A percentile compares a stretch with the other conserved stretches of the same genome.
Conservation (phyloP, 2,888 invertebrate genomes). For the Odontocerum albicorne region DNA sequence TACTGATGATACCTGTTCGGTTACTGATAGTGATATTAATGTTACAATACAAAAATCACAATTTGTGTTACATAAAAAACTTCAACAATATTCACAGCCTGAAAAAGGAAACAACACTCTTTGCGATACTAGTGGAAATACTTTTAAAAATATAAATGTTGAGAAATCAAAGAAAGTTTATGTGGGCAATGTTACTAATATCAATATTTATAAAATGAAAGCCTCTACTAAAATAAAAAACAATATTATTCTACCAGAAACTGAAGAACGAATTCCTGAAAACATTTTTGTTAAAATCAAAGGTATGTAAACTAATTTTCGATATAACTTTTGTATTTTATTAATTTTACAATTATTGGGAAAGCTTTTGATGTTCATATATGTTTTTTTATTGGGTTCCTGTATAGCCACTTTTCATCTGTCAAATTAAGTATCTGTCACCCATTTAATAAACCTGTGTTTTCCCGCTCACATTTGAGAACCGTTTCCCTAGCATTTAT, state of each 20-base stretch:
- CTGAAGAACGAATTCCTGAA: conserved; percentile 28
- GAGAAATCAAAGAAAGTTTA: conserved; percentile 50
- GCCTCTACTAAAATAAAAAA: conserved; percentile 45
- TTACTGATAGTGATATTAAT: conserved; percentile 8
- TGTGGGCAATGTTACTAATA: conserved; percentile 53
- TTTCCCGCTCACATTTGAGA: too few species aligned
- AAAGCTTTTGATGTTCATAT: too few species aligned
- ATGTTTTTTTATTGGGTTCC: conserved; percentile 5
- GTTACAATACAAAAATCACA: not conserved
- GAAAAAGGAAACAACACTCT: conserved; percentile 8
- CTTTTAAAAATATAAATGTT: conserved; percentile 38
- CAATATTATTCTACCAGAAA: conserved; percentile 30
- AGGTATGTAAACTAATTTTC: conserved; percentile 36
- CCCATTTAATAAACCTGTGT: too few species aligned
- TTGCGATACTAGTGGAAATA: conserved; percentile 15
- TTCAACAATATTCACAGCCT: not conserved
- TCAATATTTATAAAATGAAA: conserved; percentile 43
- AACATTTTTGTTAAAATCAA: conserved; percentile 28
- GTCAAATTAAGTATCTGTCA: too few species aligned
- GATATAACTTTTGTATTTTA: too few species aligned
- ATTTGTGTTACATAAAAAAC: conserved; percentile 1
- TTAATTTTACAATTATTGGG: too few species aligned
- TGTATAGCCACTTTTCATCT: not conserved
- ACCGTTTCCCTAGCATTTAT: too few species aligned
- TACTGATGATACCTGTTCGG: not conserved